phyloP scores from a whole-genome alignment of 2,797 vertebrate species.

The Hypotaenidia philippensis region DNA sequence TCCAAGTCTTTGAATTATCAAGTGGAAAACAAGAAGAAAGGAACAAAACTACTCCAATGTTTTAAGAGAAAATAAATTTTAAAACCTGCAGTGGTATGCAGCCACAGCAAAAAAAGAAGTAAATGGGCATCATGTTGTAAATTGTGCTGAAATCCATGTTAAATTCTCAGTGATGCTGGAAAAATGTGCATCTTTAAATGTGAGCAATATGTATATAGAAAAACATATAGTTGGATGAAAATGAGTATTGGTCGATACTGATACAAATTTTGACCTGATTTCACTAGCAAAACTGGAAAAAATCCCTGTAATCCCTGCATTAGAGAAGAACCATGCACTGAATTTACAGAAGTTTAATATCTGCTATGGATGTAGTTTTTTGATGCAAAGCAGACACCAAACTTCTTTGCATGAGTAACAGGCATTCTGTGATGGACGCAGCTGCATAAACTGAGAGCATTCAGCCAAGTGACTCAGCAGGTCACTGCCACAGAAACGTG shows the following conservation, averaged over 20 bases:
- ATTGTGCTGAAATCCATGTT: background rate
- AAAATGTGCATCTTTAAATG: background rate
- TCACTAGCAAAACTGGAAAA: background rate
- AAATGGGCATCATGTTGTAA: background rate
- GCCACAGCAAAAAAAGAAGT: background rate
- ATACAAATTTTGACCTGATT: background rate
- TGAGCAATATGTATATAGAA: background rate
- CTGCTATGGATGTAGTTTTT: background rate
- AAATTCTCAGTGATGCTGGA: background rate
- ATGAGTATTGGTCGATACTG: background rate
- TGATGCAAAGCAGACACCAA: conserved; percentile 34
- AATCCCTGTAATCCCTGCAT: background rate
- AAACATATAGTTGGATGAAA: background rate
- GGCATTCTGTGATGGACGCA: background rate
- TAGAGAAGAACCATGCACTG: background rate
- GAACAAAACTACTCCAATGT: conserved; percentile 2
- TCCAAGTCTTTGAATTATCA: conserved; percentile 37
- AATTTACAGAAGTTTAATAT: background rate
- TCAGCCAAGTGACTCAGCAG: background rate
- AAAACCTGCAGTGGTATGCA: background rate
- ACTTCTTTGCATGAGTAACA: conserved; percentile 13
- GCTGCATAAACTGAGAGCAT: conserved; percentile 53
- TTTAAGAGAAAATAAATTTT: conserved; percentile 27
- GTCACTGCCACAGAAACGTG: background rate
- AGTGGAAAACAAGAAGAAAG: conserved; percentile 22